phyloP scores from a whole-genome alignment of 2,888 invertebrate species.

The Clusia tigrina region DNA sequence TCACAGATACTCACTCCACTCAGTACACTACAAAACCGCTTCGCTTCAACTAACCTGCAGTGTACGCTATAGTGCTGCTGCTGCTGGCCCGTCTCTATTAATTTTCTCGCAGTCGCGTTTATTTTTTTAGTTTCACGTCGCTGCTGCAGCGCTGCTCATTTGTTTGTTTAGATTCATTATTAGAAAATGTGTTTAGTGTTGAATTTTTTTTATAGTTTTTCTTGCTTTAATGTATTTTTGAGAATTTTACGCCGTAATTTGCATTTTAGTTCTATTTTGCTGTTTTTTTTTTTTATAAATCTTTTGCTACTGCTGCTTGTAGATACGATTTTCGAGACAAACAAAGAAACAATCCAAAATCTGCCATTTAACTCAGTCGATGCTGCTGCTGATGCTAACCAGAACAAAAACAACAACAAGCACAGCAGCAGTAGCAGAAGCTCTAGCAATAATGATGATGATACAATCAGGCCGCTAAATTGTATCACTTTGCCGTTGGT shows the following conservation, averaged over 20 bases:
- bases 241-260: background rate
- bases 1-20: too few species aligned
- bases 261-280: background rate
- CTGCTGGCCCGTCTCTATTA: background rate
- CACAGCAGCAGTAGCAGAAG: background rate
- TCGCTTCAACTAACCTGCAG: slow-evolving; percentile 3
- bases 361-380: background rate
- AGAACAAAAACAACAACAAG: background rate
- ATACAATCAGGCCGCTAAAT: too few species aligned
- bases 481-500: background rate
- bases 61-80: too few species aligned
- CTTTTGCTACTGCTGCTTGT: background rate
- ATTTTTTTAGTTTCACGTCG: too few species aligned
- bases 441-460: background rate
- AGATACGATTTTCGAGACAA: background rate
- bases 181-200: too few species aligned
- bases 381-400: background rate
- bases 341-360: slow-evolving; percentile 1
- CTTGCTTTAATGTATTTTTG: background rate
- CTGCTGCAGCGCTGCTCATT: background rate
- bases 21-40: background rate
- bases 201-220: background rate
- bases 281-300: slow-evolving; percentile 6
- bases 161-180: too few species aligned
- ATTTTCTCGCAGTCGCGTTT: background rate